Evolutionary conservation across 2,888 invertebrate genomes (phyloP), one percentile per base, ranked within the genome.

Genomic region (Clistopyga incitator): DNA sequence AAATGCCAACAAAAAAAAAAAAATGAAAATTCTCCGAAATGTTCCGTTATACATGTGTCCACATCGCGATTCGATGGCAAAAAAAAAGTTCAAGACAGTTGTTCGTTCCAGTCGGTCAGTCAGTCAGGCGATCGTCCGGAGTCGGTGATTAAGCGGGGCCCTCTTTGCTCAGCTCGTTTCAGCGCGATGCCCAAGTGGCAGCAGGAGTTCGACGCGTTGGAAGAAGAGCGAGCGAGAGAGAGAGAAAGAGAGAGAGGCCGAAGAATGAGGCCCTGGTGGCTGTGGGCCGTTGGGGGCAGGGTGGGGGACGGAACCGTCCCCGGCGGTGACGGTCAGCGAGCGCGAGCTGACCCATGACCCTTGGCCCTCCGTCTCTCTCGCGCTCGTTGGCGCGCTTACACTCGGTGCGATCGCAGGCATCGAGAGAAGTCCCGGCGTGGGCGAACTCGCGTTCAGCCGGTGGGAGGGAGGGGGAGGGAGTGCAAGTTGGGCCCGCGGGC

Each of bases 311-410:
- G 88, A 90, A 91, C 90, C 89, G 89, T 91, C 89, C 89, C 89
- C 92, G 92, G 92, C 92, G 92, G 92, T 92, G 93, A 93, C 93
- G 92, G 93, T 92, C 92, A 93, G 93, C 92, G 90, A 91, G 92
- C 92, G 92, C 92, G 89, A 90, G 92, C 90, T 92, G 91, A 93
- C 92, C 93, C 86, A 88, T 92, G 92, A 93, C 93, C 93, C 78
- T 90, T 84, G 81, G 80, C 68, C 85, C 85, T 78, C 54, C 84
- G 82, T 77, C 85, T 29, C 72, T 76, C 56, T 75, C 72, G 77
- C 47, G 85, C 87, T 86, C 84, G 87, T 83, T 87, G 86, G 86
- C 87, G 86, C 85, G 82, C 87, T 78, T 84, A 78, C 83, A 79
- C 81, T 80, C 86, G 34, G 29, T 29, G 59, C 87, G 86, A 72